Base-by-base conservation (phyloP, 1,140 invertebrate genomes). In the Megathymus violae region DNA sequence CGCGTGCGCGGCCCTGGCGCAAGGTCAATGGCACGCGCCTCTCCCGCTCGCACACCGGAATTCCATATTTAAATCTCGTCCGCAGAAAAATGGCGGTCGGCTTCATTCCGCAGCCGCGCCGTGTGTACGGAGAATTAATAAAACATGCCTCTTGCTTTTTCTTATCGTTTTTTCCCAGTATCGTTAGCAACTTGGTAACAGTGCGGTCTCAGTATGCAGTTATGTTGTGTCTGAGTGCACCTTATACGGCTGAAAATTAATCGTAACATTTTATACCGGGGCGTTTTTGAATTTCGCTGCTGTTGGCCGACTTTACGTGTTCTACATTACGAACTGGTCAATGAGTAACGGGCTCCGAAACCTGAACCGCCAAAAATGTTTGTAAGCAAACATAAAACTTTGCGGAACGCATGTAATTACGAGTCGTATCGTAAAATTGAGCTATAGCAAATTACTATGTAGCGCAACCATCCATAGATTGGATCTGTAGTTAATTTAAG, bases 21-120 rank as follows among this genome's bases (percentile, higher is more conserved):
- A 90, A 90, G 88, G 88, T 90, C 88, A 90, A 90, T 90, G 88
- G 88, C 88, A 90, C 85, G 83, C 80, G 80, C 72, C 82, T 84
- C 82, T 90, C 87, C 84, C 79, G 78, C 88, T 90, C 88, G 81
- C 86, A 90, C 88, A 90, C 88, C 88, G 88, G 86, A 90, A 90
- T 90, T 89, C 88, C 88, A 90, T 88, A 90, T 90, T 90, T 90
- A 88, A 90, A 90, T 90, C 88, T 89, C 82, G 84, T 85, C 88
- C 86, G 88, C 88, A 90, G 85, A 90, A 90, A 90, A 90, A 90
- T 90, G 88, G 88, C 88, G 82, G 80, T 82, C 82, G 84, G 79
- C 80, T 89, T 74, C 85, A 89, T 89, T 89, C 86, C 85, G 76
- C 78, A 70, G 69, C 69, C 71, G 76, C 72, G 76, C 71, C 71